phyloP scores from a whole-genome alignment of 2,888 invertebrate genomes.

The Cepaea hortensis region DNA sequence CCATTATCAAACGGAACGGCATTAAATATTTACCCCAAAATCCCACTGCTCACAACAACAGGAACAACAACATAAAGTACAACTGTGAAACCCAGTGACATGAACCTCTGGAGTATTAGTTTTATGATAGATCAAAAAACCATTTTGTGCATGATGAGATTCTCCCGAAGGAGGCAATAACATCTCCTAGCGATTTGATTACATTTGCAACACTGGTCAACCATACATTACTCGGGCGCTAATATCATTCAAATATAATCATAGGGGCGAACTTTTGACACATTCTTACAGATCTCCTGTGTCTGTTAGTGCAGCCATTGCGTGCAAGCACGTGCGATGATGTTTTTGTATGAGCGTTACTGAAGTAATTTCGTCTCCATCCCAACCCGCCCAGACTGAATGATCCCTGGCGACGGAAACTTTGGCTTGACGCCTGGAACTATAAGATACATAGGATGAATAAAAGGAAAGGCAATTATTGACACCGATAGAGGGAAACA shows the following conservation, averaged over 20 bases:
- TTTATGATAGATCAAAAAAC: no score
- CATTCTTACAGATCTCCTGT: not conserved
- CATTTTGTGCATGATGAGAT: no score
- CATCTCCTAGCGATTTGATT: not conserved
- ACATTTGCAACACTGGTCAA: not conserved
- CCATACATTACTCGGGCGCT: not conserved
- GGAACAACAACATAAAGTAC: not conserved
- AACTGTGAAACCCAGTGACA: not conserved
- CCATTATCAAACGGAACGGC: no score
- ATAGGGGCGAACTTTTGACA: not conserved
- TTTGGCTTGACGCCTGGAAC: no score
- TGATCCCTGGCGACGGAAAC: no score
- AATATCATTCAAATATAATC: conserved; percentile 10
- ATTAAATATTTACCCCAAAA: no score
- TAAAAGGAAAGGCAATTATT: no score
- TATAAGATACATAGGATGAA: no score
- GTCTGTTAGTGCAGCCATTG: not conserved
- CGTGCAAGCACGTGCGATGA: not conserved
- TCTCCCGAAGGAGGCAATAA: no score
- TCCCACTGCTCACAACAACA: no score
- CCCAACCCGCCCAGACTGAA: not conserved
- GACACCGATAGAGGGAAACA: no score
- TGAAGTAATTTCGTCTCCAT: not conserved
- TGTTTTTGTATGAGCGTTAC: not conserved
- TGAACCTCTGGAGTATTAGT: not conserved